phyloP scores from a whole-genome alignment of 1,140 invertebrate genomes.

The Drosophila nasuta region DNA sequence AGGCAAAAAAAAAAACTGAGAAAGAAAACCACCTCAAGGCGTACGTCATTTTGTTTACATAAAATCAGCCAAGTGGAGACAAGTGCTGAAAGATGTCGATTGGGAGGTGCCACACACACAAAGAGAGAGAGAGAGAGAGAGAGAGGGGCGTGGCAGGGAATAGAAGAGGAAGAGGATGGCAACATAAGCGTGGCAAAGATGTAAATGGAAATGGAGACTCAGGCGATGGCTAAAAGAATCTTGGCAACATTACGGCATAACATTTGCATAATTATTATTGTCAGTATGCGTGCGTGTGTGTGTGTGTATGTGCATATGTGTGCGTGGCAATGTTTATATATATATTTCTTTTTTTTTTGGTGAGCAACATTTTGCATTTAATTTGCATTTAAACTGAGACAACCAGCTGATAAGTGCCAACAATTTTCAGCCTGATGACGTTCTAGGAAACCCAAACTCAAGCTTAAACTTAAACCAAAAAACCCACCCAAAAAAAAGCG shows the following conservation, averaged over 20 bases:
- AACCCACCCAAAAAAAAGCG: neutral
- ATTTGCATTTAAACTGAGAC: slow-evolving; percentile 74
- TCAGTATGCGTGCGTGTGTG: slow-evolving; percentile 27
- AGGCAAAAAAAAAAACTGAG: neutral
- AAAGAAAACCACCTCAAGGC: slow-evolving; percentile 64
- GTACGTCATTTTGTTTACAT: slow-evolving; percentile 79
- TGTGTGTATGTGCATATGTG: slow-evolving; percentile 1
- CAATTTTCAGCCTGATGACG: slow-evolving; percentile 11
- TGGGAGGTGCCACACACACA: neutral
- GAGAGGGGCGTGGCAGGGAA: neutral
- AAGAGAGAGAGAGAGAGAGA: neutral
- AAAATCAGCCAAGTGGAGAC: slow-evolving; percentile 67
- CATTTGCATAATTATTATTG: slow-evolving; percentile 80
- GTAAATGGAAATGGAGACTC: slow-evolving; percentile 29
- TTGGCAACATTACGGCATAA: slow-evolving; percentile 76
- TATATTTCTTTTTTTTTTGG: slow-evolving; percentile 6
- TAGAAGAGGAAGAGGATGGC: too few species aligned
- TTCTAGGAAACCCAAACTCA: neutral
- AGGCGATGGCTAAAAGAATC: slow-evolving; percentile 58
- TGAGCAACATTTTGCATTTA: slow-evolving; percentile 53
- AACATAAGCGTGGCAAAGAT: neutral
- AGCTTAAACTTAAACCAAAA: neutral
- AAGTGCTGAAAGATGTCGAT: slow-evolving; percentile 27
- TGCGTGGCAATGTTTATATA: neutral
- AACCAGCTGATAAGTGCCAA: slow-evolving; percentile 53